Evolutionary conservation across 2,888 invertebrate species (phyloP), one percentile per base, ranked within the genome.

Genomic region (Brenthis daphne): DNA sequence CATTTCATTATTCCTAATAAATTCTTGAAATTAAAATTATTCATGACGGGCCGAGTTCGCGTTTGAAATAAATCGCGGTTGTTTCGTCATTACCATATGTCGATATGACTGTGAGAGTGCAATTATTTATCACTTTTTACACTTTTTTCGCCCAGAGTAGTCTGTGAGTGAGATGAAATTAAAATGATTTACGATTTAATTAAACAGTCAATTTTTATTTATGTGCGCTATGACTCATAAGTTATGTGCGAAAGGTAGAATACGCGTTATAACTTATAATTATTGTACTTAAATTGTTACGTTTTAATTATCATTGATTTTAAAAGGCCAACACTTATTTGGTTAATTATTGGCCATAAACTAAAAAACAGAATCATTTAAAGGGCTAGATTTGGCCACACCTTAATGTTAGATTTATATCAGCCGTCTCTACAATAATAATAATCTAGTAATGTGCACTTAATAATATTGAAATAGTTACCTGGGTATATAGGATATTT

Each of bases 121-220:
- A 47, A 66, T 72, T 70, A 73, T 72, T 73, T 72, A 73, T 73
- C 20, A 54, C 67, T 66, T 63, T 61, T 58, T 66, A 55, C 60
- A 60, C 55, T 68, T 69, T 67, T 73, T 73, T 71, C 70, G 70
- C 69, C 64, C 48, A 58, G 56, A 73, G 66, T 69, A 57, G 14
- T 65, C 64, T 29, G 65, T 53, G 68, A 67, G 72, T 73, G 72
- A 73, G 73, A 60, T 50, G 58, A 69, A 74, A 66, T 73, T 72
- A 72, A 68, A 68, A 64, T 74, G 73, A 75, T 64, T 74, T 75
- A 75, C 76, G 73, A 69, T 73, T 76, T 75, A 77, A 77, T 77
- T 75, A 77, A 76, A 70, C 68, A 54, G 64, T 66, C 68, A 64
- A 67, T 69, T 66, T 65, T 60, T 67, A 71, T 73, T 73, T 71